phyloP scores from a whole-genome alignment of 2,797 vertebrate species.

The Phylloscopus collybita region DNA sequence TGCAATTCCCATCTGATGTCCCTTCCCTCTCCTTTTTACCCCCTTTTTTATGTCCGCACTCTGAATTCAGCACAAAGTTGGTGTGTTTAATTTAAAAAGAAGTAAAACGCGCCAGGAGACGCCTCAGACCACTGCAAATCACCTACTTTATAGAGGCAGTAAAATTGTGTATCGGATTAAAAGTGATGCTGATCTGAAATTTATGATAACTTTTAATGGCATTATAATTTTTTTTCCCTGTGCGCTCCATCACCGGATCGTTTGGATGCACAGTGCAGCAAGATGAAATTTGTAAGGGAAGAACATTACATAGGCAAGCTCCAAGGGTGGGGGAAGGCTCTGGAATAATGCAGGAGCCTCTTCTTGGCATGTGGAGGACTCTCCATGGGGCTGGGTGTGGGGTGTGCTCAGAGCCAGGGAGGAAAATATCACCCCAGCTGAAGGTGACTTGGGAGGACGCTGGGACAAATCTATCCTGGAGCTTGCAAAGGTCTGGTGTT shows the following conservation, averaged over 20 bases:
- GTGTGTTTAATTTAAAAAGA: conserved; percentile 88
- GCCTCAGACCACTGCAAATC: conserved; percentile 85
- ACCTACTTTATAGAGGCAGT: conserved; percentile 85
- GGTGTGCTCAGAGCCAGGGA: neutral
- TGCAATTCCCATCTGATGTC: conserved; percentile 86
- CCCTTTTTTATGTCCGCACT: conserved; percentile 83
- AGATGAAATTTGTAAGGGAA: conserved; percentile 84
- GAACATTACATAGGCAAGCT: conserved; percentile 76
- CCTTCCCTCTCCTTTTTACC: conserved; percentile 85
- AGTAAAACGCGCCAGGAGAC: conserved; percentile 83
- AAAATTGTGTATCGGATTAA: conserved; percentile 88
- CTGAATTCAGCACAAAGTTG: conserved; percentile 86
- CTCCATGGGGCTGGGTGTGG: neutral
- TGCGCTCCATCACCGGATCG: conserved; percentile 75
- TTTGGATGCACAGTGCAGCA: conserved; percentile 77
- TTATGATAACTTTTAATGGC: conserved; percentile 88
- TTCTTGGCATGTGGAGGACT: neutral
- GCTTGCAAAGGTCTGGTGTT: neutral
- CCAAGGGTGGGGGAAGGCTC: neutral
- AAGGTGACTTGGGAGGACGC: neutral
- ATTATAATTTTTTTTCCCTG: conserved; percentile 85
- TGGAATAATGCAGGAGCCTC: conserved; percentile 66
- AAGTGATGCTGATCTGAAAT: conserved; percentile 87
- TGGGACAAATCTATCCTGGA: neutral
- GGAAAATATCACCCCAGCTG: neutral